Percentiles rank a stretch among this genome's conserved stretches.
phyloP scores from a whole-genome alignment of 2,888 invertebrate genomes.

The Cabera pusaria region DNA sequence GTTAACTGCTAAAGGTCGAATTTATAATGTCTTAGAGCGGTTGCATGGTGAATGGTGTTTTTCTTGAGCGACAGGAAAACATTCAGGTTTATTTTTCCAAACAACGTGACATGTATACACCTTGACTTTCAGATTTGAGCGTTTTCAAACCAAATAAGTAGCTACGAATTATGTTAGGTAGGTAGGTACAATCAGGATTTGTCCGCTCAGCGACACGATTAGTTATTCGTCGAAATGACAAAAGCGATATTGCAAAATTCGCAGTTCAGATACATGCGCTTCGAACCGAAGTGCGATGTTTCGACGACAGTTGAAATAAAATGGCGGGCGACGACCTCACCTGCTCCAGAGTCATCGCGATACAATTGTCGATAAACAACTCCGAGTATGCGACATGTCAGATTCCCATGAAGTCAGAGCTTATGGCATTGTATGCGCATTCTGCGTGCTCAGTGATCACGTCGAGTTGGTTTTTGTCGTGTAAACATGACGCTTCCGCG shows the following conservation, averaged over 20 bases:
- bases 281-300: constrained; percentile 19
- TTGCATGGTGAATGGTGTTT: constrained; percentile 27
- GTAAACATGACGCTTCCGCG: constrained; percentile 69
- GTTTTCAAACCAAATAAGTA: constrained; percentile 21
- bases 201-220: constrained; percentile 4
- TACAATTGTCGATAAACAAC: constrained; percentile 31
- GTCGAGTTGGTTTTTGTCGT: constrained; percentile 58
- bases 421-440: constrained; percentile 52
- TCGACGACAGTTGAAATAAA: constrained; percentile 23
- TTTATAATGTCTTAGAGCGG: constrained; percentile 28
- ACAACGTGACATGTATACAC: constrained; percentile 36
- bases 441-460: constrained; percentile 53
- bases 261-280: constrained; percentile 19
- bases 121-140: constrained; percentile 32
- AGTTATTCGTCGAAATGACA: constrained; percentile 7
- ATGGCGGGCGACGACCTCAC: constrained; percentile 29
- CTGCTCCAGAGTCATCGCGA: constrained; percentile 20
- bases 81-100: constrained; percentile 33
- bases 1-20: constrained; percentile 30
- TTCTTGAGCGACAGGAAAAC: constrained; percentile 29
- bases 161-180: constrained; percentile 15
- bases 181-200: constrained; percentile 7
- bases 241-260: constrained; percentile 23
- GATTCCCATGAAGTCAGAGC: constrained; percentile 50
- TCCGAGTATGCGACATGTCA: constrained; percentile 27